Evolutionary conservation across 1,140 invertebrate genomes (phyloP), one percentile per base, ranked within the genome.

Genomic region (Brachionus rotundiformis): DNA sequence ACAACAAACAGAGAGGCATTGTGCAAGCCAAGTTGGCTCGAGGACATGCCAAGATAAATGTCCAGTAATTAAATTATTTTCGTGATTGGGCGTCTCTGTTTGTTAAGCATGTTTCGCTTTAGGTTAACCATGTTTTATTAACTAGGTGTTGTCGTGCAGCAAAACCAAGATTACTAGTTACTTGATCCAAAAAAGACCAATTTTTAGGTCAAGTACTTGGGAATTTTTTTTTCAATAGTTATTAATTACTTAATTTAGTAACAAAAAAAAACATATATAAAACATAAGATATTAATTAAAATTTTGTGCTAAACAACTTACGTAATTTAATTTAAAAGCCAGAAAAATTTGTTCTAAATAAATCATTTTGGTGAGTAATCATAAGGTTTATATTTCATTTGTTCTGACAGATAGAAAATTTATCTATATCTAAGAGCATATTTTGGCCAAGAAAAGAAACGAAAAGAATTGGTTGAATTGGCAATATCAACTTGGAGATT

Each of bases 201-300:
- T 19, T 54, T 54, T 25, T 54, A n/a, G 47, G 16, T 19, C 16
- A 19, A 19, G 47, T 54, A 49, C 2, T 54, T 19, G 47, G 47
- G 47, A 54, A 54, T 1, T 23, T 19, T 11, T 54, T 7, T 25
- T 54, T 5, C 2, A 23, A 54, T 16, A 49, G 47, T 19, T 19
- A 54, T 54, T 54, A 54, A 54, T 54, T 54, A 54, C 23, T 54
- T 54, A 54, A 54, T 54, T 16, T 16, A 6, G 36, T 39, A 2
- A 13, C 36, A 39, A 7, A 36, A 13, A 10, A 41, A 13, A 54
- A 23, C n/a, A n/a, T n/a, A n/a, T n/a, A n/a, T n/a, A 54, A 19
- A 54, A 54, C 47, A 54, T 54, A 54, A 54, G 47, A 54, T 54
- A 54, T 54, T 54, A 54, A 54, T 54, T 54, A 54, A 54, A 19